Evolutionary conservation across 2,888 invertebrate genomes (phyloP).

Genomic region (Lochmaea crataegi): DNA sequence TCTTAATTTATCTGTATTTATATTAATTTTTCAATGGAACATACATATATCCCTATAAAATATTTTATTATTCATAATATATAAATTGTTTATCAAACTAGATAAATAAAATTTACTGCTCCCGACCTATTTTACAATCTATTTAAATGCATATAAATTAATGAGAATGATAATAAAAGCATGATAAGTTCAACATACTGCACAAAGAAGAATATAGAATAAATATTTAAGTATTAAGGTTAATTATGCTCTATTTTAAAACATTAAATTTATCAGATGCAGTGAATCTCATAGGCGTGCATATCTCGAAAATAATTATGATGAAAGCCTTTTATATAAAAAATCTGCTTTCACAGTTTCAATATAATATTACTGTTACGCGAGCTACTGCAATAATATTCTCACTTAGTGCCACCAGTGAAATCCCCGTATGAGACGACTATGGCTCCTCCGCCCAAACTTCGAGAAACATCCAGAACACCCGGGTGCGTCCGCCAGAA

Average conservation of each 20-base stretch:
- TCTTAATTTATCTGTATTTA: background rate
- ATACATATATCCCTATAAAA: background rate
- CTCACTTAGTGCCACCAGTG: no score
- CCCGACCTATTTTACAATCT: background rate
- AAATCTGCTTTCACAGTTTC: no score
- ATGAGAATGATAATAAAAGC: background rate
- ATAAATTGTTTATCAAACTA: background rate
- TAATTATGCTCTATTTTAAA: background rate
- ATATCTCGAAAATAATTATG: no score
- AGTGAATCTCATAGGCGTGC: no score
- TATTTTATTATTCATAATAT: constrained; percentile 1
- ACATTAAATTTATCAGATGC: no score
- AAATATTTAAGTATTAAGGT: background rate
- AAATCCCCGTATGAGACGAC: no score
- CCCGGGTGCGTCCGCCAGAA: no score
- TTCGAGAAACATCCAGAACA: no score
- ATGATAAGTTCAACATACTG: background rate
- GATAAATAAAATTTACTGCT: background rate
- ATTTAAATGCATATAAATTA: background rate
- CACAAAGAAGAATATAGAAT: background rate
- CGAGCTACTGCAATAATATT: no score
- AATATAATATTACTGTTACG: background rate
- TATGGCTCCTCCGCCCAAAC: no score
- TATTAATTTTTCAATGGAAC: background rate
- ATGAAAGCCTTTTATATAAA: no score